phyloP scores from a whole-genome alignment of 2,888 invertebrate species.

The Harpagoxenus sublaevis region DNA sequence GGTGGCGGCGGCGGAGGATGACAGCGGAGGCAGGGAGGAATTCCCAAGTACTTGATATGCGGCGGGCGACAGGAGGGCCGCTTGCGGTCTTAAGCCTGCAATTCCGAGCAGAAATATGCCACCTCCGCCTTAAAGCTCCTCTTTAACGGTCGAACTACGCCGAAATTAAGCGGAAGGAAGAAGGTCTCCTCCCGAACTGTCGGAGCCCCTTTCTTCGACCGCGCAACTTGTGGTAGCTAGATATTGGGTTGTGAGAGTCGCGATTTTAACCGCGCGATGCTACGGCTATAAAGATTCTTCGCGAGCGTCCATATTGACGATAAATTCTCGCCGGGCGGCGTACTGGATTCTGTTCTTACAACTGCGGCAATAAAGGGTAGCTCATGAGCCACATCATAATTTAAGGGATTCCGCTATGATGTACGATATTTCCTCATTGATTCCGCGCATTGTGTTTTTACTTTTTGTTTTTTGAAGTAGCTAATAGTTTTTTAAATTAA shows the following conservation, averaged over 20 bases:
- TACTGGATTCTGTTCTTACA: constrained; percentile 28
- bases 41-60: constrained; percentile 82
- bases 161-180: constrained; percentile 80
- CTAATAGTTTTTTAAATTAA: not conserved
- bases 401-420: constrained; percentile 50
- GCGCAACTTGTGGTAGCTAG: constrained; percentile 31
- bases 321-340: constrained; percentile 59
- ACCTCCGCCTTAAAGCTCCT: constrained; percentile 77
- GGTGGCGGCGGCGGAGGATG: constrained; percentile 53
- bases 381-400: constrained; percentile 59
- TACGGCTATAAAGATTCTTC: constrained; percentile 32
- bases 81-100: constrained; percentile 81
- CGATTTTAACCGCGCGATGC: constrained; percentile 47
- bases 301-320: constrained; percentile 64
- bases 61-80: constrained; percentile 77
- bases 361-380: constrained; percentile 66
- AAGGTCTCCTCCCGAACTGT: constrained; percentile 30
- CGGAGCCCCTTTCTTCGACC: not conserved
- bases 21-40: constrained; percentile 59
- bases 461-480: not conserved
- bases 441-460: constrained; percentile 62
- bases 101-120: constrained; percentile 82
- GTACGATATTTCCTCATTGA: constrained; percentile 66
- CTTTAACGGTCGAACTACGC: constrained; percentile 80
- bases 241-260: constrained; percentile 50